These are phyloP conservation scores for Colletes collaris DNA, from an alignment of 2,888 invertebrate species.

Conservation along the genomic window DNA sequence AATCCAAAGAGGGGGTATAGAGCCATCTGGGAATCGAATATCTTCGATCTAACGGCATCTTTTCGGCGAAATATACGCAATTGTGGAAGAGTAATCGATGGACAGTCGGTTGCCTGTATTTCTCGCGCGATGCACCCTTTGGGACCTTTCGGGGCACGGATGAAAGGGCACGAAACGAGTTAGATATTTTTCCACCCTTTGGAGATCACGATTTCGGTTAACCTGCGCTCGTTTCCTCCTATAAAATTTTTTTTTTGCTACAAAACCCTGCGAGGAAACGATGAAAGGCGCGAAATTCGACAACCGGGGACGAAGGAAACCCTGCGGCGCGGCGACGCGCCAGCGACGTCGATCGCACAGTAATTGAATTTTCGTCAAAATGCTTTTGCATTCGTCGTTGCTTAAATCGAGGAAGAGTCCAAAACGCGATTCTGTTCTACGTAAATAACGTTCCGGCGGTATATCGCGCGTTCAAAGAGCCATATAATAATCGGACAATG, in stretches of 20 bases:
- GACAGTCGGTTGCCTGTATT: conserved; percentile 67
- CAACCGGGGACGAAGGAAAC: conserved; percentile 40
- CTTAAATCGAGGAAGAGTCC: neutral
- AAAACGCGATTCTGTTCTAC: neutral
- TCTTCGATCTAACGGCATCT: conserved; percentile 77
- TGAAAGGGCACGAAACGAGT: conserved; percentile 54
- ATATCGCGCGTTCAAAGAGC: neutral
- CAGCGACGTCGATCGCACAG: conserved; percentile 51
- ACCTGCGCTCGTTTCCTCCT: conserved; percentile 61
- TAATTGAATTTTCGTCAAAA: conserved; percentile 60
- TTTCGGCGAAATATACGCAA: conserved; percentile 74
- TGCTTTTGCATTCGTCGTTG: neutral
- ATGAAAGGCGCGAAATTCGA: conserved; percentile 57
- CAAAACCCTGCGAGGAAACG: conserved; percentile 27
- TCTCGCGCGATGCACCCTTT: conserved; percentile 53
- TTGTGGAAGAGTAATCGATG: conserved; percentile 82
- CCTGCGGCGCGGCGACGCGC: conserved; percentile 21
- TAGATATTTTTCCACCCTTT: conserved; percentile 55
- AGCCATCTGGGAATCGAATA: conserved; percentile 79
- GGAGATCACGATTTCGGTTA: conserved; percentile 43
- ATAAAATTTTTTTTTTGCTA: conserved; percentile 28
- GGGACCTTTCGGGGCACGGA: conserved; percentile 43
- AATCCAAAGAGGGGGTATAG: conserved; percentile 62
- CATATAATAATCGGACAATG: conserved; percentile 28
- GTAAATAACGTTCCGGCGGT: neutral